phyloP scores from a whole-genome alignment of 2,888 invertebrate genomes.

The Imbricaverruca yamaguchii region DNA sequence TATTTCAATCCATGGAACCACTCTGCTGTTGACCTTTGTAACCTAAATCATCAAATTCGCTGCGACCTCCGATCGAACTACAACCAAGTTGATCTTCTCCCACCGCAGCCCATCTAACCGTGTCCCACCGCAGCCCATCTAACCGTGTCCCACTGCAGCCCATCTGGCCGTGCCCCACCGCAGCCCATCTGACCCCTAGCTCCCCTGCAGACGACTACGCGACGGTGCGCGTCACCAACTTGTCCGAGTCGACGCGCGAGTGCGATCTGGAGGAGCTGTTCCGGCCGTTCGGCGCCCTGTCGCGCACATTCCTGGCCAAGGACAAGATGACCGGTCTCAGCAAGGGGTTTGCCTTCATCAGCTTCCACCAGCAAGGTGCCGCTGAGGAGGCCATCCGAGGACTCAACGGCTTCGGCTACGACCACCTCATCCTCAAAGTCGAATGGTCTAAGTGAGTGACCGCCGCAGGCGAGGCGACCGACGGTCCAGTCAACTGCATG shows the following conservation, averaged over 20 bases:
- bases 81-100: too few relatives aligned
- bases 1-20: too few relatives aligned
- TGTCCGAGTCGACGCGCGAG: constrained; percentile 89
- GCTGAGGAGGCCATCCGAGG: constrained; percentile 84
- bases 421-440: constrained; percentile 95
- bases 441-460: constrained; percentile 79
- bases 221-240: constrained; percentile 93
- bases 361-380: constrained; percentile 83
- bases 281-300: constrained; percentile 83
- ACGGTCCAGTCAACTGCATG: too few relatives aligned
- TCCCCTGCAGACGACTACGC: constrained; percentile 57
- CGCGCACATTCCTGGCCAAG: constrained; percentile 90
- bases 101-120: not conserved
- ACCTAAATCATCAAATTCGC: too few relatives aligned
- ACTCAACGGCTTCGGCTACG: constrained; percentile 90
- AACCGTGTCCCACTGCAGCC: not conserved
- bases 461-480: not conserved
- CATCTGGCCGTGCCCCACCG: not conserved
- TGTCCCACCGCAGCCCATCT: not conserved
- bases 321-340: constrained; percentile 60
- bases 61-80: too few relatives aligned
- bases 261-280: constrained; percentile 93
- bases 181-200: not conserved
- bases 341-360: constrained; percentile 97
- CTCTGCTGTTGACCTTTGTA: too few relatives aligned